Evolutionary conservation across 2,797 vertebrate species (phyloP).

Genomic region (Acipenser ruthenus): DNA sequence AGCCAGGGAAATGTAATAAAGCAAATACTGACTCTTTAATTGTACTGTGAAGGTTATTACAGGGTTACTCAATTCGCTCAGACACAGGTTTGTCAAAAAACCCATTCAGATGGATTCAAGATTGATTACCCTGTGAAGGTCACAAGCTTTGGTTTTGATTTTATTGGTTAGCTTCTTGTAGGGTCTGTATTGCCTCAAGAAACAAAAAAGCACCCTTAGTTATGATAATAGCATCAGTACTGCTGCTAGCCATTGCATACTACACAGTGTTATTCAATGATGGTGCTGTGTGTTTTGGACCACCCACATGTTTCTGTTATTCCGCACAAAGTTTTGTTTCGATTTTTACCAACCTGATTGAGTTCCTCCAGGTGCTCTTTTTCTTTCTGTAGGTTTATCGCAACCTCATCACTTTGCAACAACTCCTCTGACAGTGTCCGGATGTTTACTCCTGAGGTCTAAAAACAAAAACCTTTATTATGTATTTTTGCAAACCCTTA

Average conservation of each 20-base stretch:
- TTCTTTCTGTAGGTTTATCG: constrained; percentile 56
- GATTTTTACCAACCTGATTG: constrained; percentile 48
- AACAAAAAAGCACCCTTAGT: background rate
- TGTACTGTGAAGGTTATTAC: no score
- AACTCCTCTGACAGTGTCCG: constrained; percentile 51
- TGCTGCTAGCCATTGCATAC: no score
- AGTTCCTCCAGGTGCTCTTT: constrained; percentile 59
- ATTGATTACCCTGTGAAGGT: no score
- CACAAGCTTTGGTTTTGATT: background rate
- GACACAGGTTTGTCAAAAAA: no score
- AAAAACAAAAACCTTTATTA: background rate
- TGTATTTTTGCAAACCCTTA: no score
- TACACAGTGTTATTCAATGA: no score
- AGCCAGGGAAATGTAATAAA: no score
- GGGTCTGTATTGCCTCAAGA: background rate
- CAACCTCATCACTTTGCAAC: constrained; percentile 35
- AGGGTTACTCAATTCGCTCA: no score
- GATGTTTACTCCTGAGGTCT: constrained; percentile 45
- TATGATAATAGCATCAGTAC: background rate
- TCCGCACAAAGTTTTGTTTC: background rate
- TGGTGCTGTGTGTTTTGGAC: background rate
- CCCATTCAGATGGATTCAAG: no score
- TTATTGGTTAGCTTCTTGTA: background rate
- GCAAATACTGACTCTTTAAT: no score
- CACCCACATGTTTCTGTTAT: constrained; percentile 1